A percentile compares a stretch with the other conserved stretches of the same genome.
These are phyloP conservation scores for Nothobranchius furzeri DNA, from an alignment of 2,113 vertebrate species.

Conservation along the genomic window DNA sequence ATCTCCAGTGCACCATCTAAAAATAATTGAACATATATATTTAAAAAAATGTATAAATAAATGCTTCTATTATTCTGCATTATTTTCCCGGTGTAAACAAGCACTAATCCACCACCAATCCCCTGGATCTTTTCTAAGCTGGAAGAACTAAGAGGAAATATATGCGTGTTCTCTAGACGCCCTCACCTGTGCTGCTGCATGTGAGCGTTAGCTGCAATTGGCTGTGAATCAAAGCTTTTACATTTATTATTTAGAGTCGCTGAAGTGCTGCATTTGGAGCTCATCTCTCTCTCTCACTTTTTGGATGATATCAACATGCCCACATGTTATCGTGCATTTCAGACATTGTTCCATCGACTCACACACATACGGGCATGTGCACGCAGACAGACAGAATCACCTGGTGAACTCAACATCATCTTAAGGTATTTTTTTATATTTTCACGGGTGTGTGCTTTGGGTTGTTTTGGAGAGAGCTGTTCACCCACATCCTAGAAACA, in stretches of 20 bases:
- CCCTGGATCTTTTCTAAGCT: slow-evolving; percentile 38
- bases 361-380: background rate
- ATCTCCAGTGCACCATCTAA: slow-evolving; percentile 17
- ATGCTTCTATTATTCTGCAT: slow-evolving; percentile 34
- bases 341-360: background rate
- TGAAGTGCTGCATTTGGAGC: slow-evolving; percentile 37
- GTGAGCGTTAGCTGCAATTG: slow-evolving; percentile 24
- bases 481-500: slow-evolving; percentile 17
- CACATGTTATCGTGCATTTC: slow-evolving; percentile 9
- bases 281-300: background rate
- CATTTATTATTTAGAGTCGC: slow-evolving; percentile 54
- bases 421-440: slow-evolving; percentile 30
- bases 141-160: slow-evolving; percentile 35
- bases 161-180: slow-evolving; percentile 20
- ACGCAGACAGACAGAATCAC: background rate
- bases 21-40: slow-evolving; percentile 37
- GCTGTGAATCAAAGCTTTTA: slow-evolving; percentile 43
- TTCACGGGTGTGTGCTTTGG: slow-evolving; percentile 10
- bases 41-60: slow-evolving; percentile 3
- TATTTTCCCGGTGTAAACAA: slow-evolving; percentile 50
- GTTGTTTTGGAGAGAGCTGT: slow-evolving; percentile 29
- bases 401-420: slow-evolving; percentile 24
- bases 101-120: slow-evolving; percentile 55
- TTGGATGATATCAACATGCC: slow-evolving; percentile 1
- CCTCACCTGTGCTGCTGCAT: slow-evolving; percentile 38